Conservation (phyloP, 2,888 invertebrate genomes). For the Drosophila nr. perissopoda region DNA sequence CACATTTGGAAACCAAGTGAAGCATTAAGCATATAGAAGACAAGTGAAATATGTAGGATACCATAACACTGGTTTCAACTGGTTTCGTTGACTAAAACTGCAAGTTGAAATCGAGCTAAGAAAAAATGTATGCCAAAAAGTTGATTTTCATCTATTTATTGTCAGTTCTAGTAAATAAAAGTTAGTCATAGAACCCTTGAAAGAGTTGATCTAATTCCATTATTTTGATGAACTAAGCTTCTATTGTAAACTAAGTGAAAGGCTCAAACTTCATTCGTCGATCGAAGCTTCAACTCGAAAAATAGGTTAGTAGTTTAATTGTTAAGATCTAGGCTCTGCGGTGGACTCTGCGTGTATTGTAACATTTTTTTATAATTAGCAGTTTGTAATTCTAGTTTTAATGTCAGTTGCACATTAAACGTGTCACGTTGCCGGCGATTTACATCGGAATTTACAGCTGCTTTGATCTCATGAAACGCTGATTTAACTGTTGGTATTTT, state of each 20-base stretch:
- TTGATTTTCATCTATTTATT: background rate
- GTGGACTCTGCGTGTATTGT: background rate
- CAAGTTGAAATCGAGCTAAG: background rate
- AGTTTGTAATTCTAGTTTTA: conserved; percentile 52
- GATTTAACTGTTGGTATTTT: conserved; percentile 34
- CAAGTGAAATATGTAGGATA: background rate
- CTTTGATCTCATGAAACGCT: conserved; percentile 35
- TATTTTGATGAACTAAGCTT: background rate
- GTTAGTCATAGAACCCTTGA: conserved; percentile 5
- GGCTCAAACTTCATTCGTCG: conserved; percentile 24
- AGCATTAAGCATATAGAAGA: conserved; percentile 13
- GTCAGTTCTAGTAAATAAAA: conserved; percentile 10
- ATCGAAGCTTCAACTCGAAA: conserved; percentile 32
- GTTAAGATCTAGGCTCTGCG: conserved; percentile 28
- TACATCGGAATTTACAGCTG: conserved; percentile 35
- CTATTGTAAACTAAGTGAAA: conserved; percentile 56
- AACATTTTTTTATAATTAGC: conserved; percentile 47
- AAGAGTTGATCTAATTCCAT: conserved; percentile 8
- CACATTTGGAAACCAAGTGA: conserved; percentile 29
- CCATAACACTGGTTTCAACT: background rate
- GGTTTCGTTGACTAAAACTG: background rate
- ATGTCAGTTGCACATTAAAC: conserved; percentile 66
- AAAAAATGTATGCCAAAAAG: conserved; percentile 12
- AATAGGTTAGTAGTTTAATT: conserved; percentile 59
- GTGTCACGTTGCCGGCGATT: conserved; percentile 43